phyloP scores from a whole-genome alignment of 2,888 invertebrate genomes.

The Itoplectis maculator region DNA sequence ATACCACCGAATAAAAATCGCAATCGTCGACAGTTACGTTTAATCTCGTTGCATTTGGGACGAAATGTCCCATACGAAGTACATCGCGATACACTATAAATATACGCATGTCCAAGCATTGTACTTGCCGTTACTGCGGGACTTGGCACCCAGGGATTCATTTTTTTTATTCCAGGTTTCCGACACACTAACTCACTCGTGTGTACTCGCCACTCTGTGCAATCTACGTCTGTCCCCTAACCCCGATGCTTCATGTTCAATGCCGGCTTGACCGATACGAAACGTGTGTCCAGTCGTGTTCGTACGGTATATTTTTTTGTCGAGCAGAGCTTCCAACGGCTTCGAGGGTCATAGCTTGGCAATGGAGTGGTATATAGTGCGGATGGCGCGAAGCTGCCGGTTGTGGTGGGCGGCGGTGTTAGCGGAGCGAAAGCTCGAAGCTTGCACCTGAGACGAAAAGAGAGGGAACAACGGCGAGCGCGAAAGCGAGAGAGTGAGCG shows the following conservation, averaged over 20 bases:
- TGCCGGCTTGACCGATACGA: slow-evolving; percentile 45
- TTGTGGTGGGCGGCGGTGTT: slow-evolving; percentile 54
- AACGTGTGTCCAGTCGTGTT: slow-evolving; percentile 18
- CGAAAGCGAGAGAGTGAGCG: background rate
- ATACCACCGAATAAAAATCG: too few species aligned
- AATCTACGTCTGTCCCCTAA: background rate
- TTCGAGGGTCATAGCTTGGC: slow-evolving; percentile 37
- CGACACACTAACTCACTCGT: slow-evolving; percentile 37
- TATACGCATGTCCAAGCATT: slow-evolving; percentile 28
- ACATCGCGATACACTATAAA: slow-evolving; percentile 20
- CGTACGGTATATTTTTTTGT: background rate
- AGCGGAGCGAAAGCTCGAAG: slow-evolving; percentile 54
- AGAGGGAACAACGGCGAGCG: slow-evolving; percentile 23
- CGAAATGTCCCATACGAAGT: background rate
- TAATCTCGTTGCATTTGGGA: background rate
- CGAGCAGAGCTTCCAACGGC: slow-evolving; percentile 36
- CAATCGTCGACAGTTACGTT: background rate
- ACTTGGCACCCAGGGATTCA: slow-evolving; percentile 56
- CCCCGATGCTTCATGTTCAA: slow-evolving; percentile 26
- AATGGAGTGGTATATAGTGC: slow-evolving; percentile 36
- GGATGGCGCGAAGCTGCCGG: slow-evolving; percentile 47
- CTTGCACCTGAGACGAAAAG: slow-evolving; percentile 65
- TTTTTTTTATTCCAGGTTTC: slow-evolving; percentile 48
- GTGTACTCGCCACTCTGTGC: slow-evolving; percentile 25
- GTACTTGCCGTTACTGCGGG: slow-evolving; percentile 29